Evolutionary conservation across 2,113 vertebrate species (phyloP).

Genomic region (Anthoscopus minutus): DNA sequence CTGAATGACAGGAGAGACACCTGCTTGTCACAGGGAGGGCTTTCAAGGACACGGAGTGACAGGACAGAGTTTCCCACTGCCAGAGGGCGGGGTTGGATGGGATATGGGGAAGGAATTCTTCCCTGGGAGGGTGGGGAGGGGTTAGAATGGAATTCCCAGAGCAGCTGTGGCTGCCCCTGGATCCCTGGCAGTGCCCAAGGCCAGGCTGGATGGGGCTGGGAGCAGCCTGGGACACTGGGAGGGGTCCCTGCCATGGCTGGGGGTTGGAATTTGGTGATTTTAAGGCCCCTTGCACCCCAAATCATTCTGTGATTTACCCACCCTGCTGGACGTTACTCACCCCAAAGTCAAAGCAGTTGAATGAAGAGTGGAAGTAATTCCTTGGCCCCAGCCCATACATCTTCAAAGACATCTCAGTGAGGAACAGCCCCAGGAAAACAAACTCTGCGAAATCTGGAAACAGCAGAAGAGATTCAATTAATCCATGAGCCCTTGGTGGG

Average conservation of each 20-base stretch:
- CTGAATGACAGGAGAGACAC: not conserved
- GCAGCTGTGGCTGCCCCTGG: not conserved
- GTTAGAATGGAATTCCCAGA: not conserved
- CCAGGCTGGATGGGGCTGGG: not conserved
- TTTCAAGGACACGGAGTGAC: not conserved
- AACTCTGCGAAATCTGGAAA: conserved; percentile 91
- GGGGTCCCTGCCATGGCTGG: not conserved
- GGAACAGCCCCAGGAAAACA: conserved; percentile 94
- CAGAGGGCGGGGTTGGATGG: not conserved
- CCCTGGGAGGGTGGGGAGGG: not conserved
- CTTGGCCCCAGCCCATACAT: conserved; percentile 94
- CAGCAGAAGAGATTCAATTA: conserved; percentile 7
- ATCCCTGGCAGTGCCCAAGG: not conserved
- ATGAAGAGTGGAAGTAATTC: conserved; percentile 95
- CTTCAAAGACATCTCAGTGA: conserved; percentile 96
- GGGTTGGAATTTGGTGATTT: not conserved
- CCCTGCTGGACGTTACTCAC: conserved; percentile 67
- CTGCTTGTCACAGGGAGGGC: not conserved
- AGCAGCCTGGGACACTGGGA: not conserved
- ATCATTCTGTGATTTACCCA: not conserved
- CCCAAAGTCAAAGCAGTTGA: conserved; percentile 98
- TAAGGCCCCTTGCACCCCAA: not conserved
- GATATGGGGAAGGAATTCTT: not conserved
- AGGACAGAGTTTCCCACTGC: not conserved
- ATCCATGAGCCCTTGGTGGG: not conserved